phyloP scores from a whole-genome alignment of 2,113 vertebrate species.

The Melozone crissalis region DNA sequence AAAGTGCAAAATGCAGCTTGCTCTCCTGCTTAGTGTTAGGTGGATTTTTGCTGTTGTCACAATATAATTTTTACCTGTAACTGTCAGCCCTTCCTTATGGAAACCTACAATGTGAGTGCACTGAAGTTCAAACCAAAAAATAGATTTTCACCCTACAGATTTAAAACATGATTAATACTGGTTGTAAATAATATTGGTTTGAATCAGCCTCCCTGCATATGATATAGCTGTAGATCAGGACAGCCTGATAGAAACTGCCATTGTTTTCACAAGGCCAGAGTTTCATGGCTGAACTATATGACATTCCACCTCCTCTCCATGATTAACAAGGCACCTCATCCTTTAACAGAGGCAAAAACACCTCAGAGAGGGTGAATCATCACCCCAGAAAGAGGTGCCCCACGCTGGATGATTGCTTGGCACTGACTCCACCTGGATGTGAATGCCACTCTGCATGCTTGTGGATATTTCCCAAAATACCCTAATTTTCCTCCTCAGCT shows the following conservation, averaged over 20 bases:
- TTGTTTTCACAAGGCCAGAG: not conserved
- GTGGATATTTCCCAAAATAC: not conserved
- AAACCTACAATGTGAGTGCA: not conserved
- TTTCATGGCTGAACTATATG: not conserved
- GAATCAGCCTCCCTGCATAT: not conserved
- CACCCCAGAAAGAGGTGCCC: not conserved
- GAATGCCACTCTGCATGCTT: not conserved
- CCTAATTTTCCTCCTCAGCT: not conserved
- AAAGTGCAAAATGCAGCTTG: not conserved
- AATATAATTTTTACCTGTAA: not conserved
- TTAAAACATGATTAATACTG: not conserved
- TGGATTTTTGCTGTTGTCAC: not conserved
- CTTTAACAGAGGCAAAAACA: not conserved
- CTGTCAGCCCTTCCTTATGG: not conserved
- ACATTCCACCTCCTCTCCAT: not conserved
- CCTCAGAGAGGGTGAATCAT: not conserved
- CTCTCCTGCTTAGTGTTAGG: not conserved
- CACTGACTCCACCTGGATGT: not conserved
- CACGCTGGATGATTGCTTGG: not conserved
- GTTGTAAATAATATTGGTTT: not conserved
- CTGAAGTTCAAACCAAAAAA: not conserved
- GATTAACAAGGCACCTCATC: not conserved
- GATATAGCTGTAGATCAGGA: not conserved
- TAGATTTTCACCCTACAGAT: not conserved
- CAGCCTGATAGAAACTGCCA: not conserved